These are phyloP conservation scores for Astatotilapia flaviijosephi DNA, from an alignment of 2,113 vertebrate species.

Conservation along the genomic window DNA sequence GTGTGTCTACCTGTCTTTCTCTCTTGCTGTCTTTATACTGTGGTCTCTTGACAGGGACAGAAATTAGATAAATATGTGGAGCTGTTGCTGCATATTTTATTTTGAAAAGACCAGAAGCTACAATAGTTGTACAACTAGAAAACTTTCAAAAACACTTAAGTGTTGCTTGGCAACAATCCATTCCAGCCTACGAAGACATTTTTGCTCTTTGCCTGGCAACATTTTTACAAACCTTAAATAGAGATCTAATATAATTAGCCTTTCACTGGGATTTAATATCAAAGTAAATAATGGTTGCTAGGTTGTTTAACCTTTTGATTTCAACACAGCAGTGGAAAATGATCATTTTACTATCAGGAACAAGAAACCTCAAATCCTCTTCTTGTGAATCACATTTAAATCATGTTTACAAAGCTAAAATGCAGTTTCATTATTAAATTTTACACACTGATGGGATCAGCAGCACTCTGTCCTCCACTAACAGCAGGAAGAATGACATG, in stretches of 20 bases:
- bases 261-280: background rate
- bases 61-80: background rate
- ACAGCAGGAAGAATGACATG: background rate
- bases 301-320: background rate
- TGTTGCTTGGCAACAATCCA: slow-evolving; percentile 48
- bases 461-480: background rate
- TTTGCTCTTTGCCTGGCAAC: background rate
- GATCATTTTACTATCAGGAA: background rate
- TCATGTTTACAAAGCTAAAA: background rate
- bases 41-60: background rate
- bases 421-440: background rate
- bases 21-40: background rate
- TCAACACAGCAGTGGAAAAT: background rate
- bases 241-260: background rate
- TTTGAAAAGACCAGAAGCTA: background rate
- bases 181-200: background rate
- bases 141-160: background rate
- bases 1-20: background rate
- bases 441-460: background rate
- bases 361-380: background rate
- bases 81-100: slow-evolving; percentile 1
- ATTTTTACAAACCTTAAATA: background rate
- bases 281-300: background rate
- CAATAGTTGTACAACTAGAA: background rate
- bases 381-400: background rate